These are phyloP conservation scores for Cryptocephalus moraei DNA, from an alignment of 2,888 invertebrate genomes.

Conservation along the genomic window DNA sequence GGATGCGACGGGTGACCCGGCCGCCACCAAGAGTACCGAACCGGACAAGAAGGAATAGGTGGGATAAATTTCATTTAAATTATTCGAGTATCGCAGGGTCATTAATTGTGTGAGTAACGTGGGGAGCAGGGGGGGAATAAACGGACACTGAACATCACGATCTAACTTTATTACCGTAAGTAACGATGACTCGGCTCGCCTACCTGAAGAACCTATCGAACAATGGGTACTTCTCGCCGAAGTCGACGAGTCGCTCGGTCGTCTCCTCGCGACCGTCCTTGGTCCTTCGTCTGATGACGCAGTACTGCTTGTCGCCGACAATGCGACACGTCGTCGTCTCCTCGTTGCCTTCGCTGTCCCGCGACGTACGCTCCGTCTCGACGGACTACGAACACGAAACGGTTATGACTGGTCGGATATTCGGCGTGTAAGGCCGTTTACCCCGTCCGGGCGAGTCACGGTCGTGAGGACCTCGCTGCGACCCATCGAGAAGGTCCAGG, in stretches of 20 bases:
- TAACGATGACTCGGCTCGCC: no score
- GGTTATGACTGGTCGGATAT: not conserved
- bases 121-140: not conserved
- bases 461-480: constrained; percentile 45
- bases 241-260: constrained; percentile 29
- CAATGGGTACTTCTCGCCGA: constrained; percentile 23
- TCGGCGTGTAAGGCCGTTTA: constrained; percentile 20
- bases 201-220: no score
- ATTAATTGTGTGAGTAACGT: no score
- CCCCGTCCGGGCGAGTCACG: constrained; percentile 47
- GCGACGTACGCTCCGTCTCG: constrained; percentile 45
- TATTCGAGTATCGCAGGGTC: no score
- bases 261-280: constrained; percentile 30
- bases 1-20: no score
- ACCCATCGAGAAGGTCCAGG: constrained; percentile 33
- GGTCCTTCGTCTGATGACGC: constrained; percentile 39
- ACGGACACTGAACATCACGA: not conserved
- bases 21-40: no score
- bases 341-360: constrained; percentile 48
- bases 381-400: constrained; percentile 30
- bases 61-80: not conserved
- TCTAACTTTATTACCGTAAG: not conserved
- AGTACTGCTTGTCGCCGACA: constrained; percentile 33
- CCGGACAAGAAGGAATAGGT: no score
- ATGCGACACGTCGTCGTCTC: constrained; percentile 44